These are phyloP conservation scores for Buphagus erythrorhynchus DNA, from an alignment of 2,797 vertebrate genomes.

Conservation along the genomic window DNA sequence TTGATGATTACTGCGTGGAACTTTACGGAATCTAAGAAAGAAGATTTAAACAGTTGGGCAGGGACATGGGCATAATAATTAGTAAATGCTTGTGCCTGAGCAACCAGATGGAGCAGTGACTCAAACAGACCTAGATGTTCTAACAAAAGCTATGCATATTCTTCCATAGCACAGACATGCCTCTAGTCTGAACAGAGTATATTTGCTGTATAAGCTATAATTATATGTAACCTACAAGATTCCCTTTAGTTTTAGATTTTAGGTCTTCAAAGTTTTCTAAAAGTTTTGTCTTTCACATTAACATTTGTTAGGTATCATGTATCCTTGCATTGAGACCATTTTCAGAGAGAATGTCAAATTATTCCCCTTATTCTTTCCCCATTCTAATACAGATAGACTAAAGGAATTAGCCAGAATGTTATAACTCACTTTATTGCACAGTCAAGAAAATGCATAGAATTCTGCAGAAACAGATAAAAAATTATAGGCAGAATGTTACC, in stretches of 20 bases:
- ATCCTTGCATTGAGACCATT: not conserved
- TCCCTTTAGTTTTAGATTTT: not conserved
- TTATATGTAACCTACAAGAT: not conserved
- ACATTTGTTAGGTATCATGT: not conserved
- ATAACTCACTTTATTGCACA: not conserved
- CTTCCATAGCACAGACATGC: not conserved
- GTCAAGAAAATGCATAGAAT: not conserved
- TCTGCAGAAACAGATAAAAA: not conserved
- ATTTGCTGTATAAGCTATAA: not conserved
- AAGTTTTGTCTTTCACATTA: not conserved
- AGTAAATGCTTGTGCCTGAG: not conserved
- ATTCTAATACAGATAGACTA: not conserved
- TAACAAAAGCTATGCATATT: not conserved
- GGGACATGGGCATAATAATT: accelerated
- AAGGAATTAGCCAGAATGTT: not conserved
- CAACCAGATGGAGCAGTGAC: not conserved
- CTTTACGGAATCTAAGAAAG: not conserved
- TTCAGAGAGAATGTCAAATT: not conserved
- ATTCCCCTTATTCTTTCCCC: not conserved
- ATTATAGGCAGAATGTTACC: not conserved
- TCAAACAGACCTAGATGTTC: not conserved
- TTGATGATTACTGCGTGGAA: not conserved
- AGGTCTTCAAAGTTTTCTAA: not conserved
- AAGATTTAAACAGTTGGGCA: not conserved
- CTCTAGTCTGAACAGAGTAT: not conserved